Percentiles rank a stretch among this genome's conserved stretches.
Evolutionary conservation across 2,797 vertebrate genomes (phyloP).

Genomic region (Phylloscopus collybita): DNA sequence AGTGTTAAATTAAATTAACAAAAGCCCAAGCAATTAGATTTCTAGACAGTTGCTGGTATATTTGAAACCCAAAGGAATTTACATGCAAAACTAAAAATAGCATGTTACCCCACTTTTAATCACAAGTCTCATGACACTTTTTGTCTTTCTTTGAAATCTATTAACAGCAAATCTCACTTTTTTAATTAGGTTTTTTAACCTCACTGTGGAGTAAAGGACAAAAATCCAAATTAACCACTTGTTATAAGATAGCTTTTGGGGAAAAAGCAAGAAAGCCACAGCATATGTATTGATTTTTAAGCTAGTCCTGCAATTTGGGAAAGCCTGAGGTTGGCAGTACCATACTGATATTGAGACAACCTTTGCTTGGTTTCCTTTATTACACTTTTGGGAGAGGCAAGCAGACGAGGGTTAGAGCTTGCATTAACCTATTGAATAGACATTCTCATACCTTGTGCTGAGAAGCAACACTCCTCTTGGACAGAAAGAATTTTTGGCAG

Average conservation of each 20-base stretch:
- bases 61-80: neutral
- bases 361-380: neutral
- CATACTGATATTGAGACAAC: neutral
- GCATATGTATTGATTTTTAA: neutral
- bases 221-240: neutral
- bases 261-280: rapidly evolving
- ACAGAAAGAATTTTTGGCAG: neutral
- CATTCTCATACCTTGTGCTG: neutral
- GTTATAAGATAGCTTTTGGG: neutral
- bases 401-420: neutral
- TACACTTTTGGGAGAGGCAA: neutral
- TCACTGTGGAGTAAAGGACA: neutral
- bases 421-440: neutral
- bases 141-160: neutral
- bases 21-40: neutral
- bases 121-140: neutral
- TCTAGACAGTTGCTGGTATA: neutral
- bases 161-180: neutral
- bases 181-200: neutral
- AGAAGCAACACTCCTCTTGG: neutral
- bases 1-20: neutral
- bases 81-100: neutral
- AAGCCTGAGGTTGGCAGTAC: neutral
- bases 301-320: neutral
- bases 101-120: neutral